Conservation (phyloP, 2,113 vertebrate genomes). For the Brachionichthys hirsutus region DNA sequence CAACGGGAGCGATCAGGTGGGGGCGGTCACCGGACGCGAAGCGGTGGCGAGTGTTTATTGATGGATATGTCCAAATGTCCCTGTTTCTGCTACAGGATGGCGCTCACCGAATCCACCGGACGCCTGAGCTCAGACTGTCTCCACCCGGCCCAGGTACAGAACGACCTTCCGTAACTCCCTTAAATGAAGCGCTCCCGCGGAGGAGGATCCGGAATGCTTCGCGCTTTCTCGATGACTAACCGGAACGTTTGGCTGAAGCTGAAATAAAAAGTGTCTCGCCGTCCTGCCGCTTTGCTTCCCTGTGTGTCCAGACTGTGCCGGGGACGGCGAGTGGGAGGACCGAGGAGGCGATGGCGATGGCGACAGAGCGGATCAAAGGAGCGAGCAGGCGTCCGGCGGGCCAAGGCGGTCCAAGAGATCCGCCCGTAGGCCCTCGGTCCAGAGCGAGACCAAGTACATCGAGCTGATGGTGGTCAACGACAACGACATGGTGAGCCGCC, state of each 20-base stretch:
- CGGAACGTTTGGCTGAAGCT: slow-evolving; percentile 2
- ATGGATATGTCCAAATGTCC: background rate
- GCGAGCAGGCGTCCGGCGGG: slow-evolving; percentile 29
- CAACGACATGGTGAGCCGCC: slow-evolving; percentile 83
- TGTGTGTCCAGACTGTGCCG: slow-evolving; percentile 67
- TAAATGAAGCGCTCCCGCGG: no score
- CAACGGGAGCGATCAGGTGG: slow-evolving; percentile 70
- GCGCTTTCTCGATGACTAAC: background rate
- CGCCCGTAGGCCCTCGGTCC: slow-evolving; percentile 85
- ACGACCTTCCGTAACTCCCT: no score
- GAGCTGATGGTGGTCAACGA: slow-evolving; percentile 95
- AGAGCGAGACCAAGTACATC: slow-evolving; percentile 95
- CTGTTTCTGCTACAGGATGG: slow-evolving; percentile 51
- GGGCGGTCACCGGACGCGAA: no score
- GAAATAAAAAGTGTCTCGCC: slow-evolving; percentile 1
- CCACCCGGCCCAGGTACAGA: slow-evolving; percentile 68
- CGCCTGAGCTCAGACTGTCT: slow-evolving; percentile 68
- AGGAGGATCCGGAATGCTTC: no score
- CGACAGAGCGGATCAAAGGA: slow-evolving; percentile 26
- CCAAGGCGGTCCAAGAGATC: slow-evolving; percentile 73
- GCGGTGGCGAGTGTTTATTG: background rate
- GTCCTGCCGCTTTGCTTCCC: slow-evolving; percentile 19
- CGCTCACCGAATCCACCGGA: slow-evolving; percentile 69
- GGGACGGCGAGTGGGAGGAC: slow-evolving; percentile 52
- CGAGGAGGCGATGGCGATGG: slow-evolving; percentile 48